Evolutionary conservation across 2,888 invertebrate species (phyloP).

Genomic region (Oegoconia quadripuncta): DNA sequence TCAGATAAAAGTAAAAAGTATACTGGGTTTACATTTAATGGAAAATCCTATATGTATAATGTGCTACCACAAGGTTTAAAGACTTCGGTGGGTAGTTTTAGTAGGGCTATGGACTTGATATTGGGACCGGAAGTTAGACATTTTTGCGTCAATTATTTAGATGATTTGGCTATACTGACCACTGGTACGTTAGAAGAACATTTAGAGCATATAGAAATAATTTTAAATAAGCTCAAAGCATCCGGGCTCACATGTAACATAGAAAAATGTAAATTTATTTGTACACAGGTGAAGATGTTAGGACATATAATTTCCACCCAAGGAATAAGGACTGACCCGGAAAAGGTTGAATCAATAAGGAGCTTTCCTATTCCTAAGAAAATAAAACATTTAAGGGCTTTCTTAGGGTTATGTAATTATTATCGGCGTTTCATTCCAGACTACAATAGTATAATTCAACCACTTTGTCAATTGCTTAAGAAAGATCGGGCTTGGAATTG

Average conservation of each 20-base stretch:
- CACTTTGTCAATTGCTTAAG: slow-evolving; percentile 22
- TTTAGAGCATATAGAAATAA: slow-evolving; percentile 18
- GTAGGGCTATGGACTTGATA: slow-evolving; percentile 26
- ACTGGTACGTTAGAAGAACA: slow-evolving; percentile 16
- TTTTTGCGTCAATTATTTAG: slow-evolving; percentile 26
- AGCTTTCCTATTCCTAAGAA: slow-evolving; percentile 23
- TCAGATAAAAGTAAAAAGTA: slow-evolving; percentile 12
- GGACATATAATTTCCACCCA: slow-evolving; percentile 19
- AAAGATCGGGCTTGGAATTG: slow-evolving; percentile 18
- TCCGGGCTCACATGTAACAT: slow-evolving; percentile 9
- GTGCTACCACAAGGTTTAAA: slow-evolving; percentile 24
- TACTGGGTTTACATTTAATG: slow-evolving; percentile 15
- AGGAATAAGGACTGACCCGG: slow-evolving; percentile 12
- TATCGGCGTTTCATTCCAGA: slow-evolving; percentile 24
- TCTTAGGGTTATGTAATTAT: slow-evolving; percentile 26
- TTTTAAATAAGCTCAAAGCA: slow-evolving; percentile 10
- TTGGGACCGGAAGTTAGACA: slow-evolving; percentile 22
- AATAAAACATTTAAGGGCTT: slow-evolving; percentile 23
- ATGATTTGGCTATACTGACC: slow-evolving; percentile 24
- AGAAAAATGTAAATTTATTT: slow-evolving; percentile 9
- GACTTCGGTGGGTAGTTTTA: slow-evolving; percentile 25
- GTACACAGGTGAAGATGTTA: slow-evolving; percentile 20
- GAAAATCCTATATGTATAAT: slow-evolving; percentile 18
- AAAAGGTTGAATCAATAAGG: slow-evolving; percentile 13
- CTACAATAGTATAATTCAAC: slow-evolving; percentile 13